phyloP scores from a whole-genome alignment of 2,113 vertebrate genomes.

The Columba livia region DNA sequence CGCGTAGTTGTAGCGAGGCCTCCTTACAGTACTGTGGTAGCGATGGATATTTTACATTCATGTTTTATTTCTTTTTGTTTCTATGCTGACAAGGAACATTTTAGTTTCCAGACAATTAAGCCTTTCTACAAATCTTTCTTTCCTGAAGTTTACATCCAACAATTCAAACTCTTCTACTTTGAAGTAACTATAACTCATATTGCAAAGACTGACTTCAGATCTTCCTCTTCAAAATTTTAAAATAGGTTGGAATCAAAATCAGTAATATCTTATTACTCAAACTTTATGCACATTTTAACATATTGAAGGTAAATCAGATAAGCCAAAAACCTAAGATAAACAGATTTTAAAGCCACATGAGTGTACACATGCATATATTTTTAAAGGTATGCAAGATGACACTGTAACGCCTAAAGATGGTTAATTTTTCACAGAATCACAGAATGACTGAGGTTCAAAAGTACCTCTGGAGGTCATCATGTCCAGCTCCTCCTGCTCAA shows the following conservation, averaged over 20 bases:
- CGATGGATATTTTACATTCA: background rate
- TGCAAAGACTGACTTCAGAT: conserved; percentile 1
- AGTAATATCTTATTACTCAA: background rate
- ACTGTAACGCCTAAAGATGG: background rate
- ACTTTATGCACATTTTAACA: conserved; percentile 10
- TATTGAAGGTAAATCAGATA: background rate
- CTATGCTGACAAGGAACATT: background rate
- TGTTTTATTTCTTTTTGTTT: background rate
- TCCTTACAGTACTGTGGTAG: background rate
- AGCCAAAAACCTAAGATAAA: conserved; percentile 16
- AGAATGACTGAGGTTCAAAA: background rate
- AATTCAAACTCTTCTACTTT: background rate
- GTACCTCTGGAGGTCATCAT: background rate
- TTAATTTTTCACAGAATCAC: conserved; percentile 47
- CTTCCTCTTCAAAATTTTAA: background rate
- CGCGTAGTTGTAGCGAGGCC: background rate
- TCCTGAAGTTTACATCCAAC: background rate
- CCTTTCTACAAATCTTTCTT: conserved; percentile 3
- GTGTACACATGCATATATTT: conserved; percentile 33
- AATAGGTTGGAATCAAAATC: background rate
- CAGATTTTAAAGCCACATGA: background rate
- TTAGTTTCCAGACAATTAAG: background rate
- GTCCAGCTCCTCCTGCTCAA: background rate
- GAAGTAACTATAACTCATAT: background rate
- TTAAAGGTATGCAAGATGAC: conserved; percentile 49